phyloP scores from a whole-genome alignment of 2,113 vertebrate species.

The Sciurus niger region DNA sequence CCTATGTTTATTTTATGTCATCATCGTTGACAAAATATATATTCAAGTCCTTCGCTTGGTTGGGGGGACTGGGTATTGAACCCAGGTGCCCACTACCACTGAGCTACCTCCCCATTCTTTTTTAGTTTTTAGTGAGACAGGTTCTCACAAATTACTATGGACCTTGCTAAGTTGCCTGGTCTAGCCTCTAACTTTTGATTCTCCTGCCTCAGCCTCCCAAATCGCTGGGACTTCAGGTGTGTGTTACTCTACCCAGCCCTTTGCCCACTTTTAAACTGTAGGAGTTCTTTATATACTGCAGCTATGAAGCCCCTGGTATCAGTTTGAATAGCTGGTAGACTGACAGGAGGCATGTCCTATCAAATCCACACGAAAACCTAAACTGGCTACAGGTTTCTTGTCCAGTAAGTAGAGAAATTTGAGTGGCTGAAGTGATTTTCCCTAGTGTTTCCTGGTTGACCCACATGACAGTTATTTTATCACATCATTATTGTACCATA shows the following conservation, averaged over 20 bases:
- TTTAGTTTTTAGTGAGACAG: too few relatives aligned
- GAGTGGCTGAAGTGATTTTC: not conserved
- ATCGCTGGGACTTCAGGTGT: too few relatives aligned
- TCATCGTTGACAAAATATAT: conserved; percentile 7
- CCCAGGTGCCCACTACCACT: too few relatives aligned
- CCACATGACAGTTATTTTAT: not conserved
- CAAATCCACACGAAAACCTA: not conserved
- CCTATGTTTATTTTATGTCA: not conserved
- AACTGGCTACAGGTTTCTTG: not conserved
- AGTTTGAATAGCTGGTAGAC: not conserved
- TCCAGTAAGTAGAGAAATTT: not conserved
- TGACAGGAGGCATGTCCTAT: not conserved
- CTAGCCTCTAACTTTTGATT: too few relatives aligned
- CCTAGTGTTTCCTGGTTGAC: not conserved
- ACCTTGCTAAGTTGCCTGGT: too few relatives aligned
- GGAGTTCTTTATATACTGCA: not conserved
- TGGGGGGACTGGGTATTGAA: too few relatives aligned
- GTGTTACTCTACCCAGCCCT: not conserved
- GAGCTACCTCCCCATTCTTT: too few relatives aligned
- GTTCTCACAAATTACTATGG: too few relatives aligned
- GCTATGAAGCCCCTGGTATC: not conserved
- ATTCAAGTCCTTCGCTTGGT: not conserved
- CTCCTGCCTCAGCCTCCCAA: too few relatives aligned
- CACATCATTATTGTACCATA: too few relatives aligned
- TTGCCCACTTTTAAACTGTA: not conserved